Evolutionary conservation across 2,797 vertebrate species (phyloP).

Genomic region (Anniella stebbinsi): DNA sequence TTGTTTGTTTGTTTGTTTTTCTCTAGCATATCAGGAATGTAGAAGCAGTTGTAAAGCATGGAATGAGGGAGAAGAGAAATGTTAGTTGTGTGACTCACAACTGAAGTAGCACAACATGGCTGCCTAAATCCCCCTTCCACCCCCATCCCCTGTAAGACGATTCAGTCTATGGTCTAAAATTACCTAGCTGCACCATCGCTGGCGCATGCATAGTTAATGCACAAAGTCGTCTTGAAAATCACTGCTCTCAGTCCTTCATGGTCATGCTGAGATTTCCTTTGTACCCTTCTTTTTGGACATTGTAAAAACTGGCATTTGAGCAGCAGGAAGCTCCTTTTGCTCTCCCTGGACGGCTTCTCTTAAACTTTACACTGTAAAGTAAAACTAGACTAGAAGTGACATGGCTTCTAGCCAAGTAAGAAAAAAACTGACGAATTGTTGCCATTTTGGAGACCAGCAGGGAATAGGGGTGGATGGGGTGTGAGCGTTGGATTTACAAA

Average conservation of each 20-base stretch:
- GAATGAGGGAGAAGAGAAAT: too few relatives aligned
- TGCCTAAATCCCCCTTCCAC: too few relatives aligned
- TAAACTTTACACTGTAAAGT: background rate
- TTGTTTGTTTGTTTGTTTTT: too few relatives aligned
- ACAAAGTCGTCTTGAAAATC: background rate
- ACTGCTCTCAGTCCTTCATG: background rate
- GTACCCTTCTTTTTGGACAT: background rate
- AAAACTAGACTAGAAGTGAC: background rate
- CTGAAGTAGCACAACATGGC: too few relatives aligned
- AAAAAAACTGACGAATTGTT: conserved; percentile 6
- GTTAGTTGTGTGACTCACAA: too few relatives aligned
- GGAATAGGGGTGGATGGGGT: background rate
- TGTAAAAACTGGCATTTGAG: background rate
- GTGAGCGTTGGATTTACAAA: conserved; percentile 8
- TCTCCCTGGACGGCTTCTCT: background rate
- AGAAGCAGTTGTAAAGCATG: too few relatives aligned
- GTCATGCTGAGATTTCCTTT: background rate
- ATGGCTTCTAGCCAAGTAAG: background rate
- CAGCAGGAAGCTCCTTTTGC: background rate
- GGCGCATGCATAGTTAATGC: background rate
- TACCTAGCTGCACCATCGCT: background rate
- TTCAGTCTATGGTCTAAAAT: background rate
- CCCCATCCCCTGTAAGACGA: too few relatives aligned
- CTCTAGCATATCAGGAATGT: too few relatives aligned
- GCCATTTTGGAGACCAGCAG: conserved; percentile 4